Evolutionary conservation across 2,888 invertebrate genomes (phyloP), one percentile per base, ranked within the genome.

Genomic region (Eubasilissa splendida): DNA sequence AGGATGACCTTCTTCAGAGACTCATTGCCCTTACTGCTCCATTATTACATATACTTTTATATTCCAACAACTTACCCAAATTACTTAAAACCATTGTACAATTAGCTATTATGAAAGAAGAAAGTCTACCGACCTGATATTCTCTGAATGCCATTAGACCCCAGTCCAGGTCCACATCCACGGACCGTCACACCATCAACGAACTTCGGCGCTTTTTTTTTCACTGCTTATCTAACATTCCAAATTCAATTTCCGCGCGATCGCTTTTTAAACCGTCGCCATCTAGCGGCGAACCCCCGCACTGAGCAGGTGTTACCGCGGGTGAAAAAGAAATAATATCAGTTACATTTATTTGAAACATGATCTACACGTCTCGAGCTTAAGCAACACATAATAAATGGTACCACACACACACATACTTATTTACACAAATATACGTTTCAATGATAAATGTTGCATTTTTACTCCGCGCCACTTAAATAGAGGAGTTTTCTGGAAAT

Each of bases 191-290:
- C 63, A 63, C 33, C 66, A n/a, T 12, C n/a, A 12, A n/a, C 5
- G 50, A 42, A 42, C n/a, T 65, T 65, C 12, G 11, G 22, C 7
- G 33, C 42, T 22, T 66, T 50, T 42, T 66, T 66, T 66, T 42
- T 60, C 52, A 42, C 75, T 60, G 0, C 42, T 75, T 42, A 9
- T 50, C 31, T n/a, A 63, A 22, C 63, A 76, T 63, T 52, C 33
- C 53, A 63, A 76, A 76, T 76, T 76, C 76, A 76, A 76, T 76
- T 63, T 53, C 63, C 63, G 50, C 56, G 52, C 53, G 63, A 76
- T 60, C 52, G 10, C 54, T 63, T 63, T 63, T 63, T 11, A 52
- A 75, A 76, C 50, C 76, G 52, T 52, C 31, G 31, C 74, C 74
- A 74, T 33, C 74, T 74, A 58, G 10, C 74, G 33, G 58, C 31